Evolutionary conservation across 2,888 invertebrate genomes (phyloP).

Genomic region (Selenia dentaria): DNA sequence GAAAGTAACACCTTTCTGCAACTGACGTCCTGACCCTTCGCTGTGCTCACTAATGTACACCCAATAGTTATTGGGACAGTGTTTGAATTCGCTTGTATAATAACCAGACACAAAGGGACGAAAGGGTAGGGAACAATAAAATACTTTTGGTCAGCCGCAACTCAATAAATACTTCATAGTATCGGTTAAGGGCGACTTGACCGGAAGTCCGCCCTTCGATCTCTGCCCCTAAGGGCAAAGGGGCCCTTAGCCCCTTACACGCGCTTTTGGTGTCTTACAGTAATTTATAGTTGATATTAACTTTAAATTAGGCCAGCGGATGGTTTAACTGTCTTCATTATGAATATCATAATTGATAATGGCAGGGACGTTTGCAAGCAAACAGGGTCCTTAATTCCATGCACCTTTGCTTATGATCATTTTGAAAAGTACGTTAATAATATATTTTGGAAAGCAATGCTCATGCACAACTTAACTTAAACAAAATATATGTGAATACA

Average conservation of each 20-base stretch:
- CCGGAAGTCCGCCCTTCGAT: constrained; percentile 79
- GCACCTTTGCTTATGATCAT: not conserved
- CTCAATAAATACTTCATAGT: constrained; percentile 84
- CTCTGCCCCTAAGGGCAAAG: constrained; percentile 51
- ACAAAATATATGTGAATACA: no score
- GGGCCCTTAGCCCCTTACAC: constrained; percentile 49
- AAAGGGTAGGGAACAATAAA: constrained; percentile 79
- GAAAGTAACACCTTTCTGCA: constrained; percentile 62
- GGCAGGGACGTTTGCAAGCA: not conserved
- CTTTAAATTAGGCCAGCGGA: constrained; percentile 40
- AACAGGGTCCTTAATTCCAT: not conserved
- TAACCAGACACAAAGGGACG: constrained; percentile 45
- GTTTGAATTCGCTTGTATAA: constrained; percentile 34
- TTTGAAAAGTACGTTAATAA: no score
- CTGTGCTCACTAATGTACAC: constrained; percentile 31
- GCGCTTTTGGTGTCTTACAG: constrained; percentile 56
- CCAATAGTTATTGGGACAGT: constrained; percentile 29
- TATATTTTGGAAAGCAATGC: no score
- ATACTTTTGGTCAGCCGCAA: constrained; percentile 80
- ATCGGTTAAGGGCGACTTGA: constrained; percentile 76
- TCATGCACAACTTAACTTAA: no score
- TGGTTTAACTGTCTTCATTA: constrained; percentile 31
- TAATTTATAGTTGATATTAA: constrained; percentile 49
- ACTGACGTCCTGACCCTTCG: constrained; percentile 40
- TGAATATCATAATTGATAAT: constrained; percentile 20